Conservation (phyloP, 2,113 vertebrate genomes). For the Pollachius pollachius region DNA sequence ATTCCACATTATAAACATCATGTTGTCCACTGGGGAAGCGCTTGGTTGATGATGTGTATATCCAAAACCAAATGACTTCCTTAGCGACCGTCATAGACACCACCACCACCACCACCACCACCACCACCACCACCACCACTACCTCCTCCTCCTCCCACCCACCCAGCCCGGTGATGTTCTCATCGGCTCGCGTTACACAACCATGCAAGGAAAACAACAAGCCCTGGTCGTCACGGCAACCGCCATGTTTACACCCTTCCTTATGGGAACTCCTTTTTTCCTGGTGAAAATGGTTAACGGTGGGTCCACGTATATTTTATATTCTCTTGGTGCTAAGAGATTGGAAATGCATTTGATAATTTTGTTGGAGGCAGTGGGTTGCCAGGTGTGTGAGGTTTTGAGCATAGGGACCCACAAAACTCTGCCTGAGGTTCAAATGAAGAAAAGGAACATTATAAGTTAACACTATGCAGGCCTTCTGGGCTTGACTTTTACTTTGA, state of each 20-base stretch:
- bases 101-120: conserved; percentile 37
- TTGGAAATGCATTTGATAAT: conserved; percentile 29
- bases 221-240: conserved; percentile 57
- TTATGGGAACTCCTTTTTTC: conserved; percentile 33
- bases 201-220: conserved; percentile 45
- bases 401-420: conserved; percentile 15
- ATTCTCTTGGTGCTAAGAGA: conserved; percentile 29
- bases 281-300: background rate
- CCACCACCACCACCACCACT: conserved; percentile 34
- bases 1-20: conserved; percentile 42
- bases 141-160: conserved; percentile 37
- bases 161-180: conserved; percentile 30
- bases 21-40: conserved; percentile 35
- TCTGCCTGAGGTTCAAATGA: background rate
- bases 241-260: conserved; percentile 57
- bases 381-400: conserved; percentile 41
- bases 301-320: conserved; percentile 30
- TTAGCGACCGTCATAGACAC: conserved; percentile 51
- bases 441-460: too few species aligned
- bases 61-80: conserved; percentile 43
- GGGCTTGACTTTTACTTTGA: too few species aligned
- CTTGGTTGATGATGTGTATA: conserved; percentile 49
- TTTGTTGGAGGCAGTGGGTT: conserved; percentile 9
- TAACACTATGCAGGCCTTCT: too few species aligned
- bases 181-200: too few species aligned